Evolutionary conservation across 2,113 vertebrate species (phyloP), one percentile per base, ranked within the genome.

Genomic region (Atherinomorus stipes): DNA sequence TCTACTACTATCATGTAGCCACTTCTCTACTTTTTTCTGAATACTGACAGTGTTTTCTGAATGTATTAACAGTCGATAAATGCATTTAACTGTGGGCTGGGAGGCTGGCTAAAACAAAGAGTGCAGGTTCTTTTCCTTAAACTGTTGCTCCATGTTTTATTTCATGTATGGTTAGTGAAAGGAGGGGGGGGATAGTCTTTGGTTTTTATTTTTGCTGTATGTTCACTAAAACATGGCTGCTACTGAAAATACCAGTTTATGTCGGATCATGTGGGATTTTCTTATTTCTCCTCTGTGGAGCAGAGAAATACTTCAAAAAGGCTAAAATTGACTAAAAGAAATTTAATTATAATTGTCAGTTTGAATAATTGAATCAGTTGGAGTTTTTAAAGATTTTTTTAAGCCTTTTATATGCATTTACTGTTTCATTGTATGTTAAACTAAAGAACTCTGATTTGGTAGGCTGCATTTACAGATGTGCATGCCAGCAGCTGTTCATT

Each of bases 321-420:
- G n/a, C n/a, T n/a, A n/a, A n/a, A n/a, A n/a, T n/a, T n/a, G n/a
- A n/a, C n/a, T n/a, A n/a, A n/a, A n/a, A n/a, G n/a, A n/a, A n/a
- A n/a, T n/a, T n/a, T n/a, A n/a, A n/a, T n/a, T n/a, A n/a, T n/a
- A n/a, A n/a, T 54, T 42, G 13, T 31, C 28, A 7, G 28, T 31
- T 31, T 31, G 7, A 31, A 31, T 31, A 31, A 31, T 7, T 31
- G 7, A 34, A 34, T 5, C 9, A 34, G 8, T 8, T 34, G 31
- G 9, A 34, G 3, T 34, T 34, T 34, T 34, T 34, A 34, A n/a
- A 34, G 31, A 4, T 34, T 1, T 34, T 1, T 28, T 28, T n/a
- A n/a, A n/a, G n/a, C 3, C 28, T 28, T 28, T 28, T 76, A 13
- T 53, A 21, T 58, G 11, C 11, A 53, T 51, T 68, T 63, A 31